Conservation (phyloP, 1,140 invertebrate species). For the Lepidostoma basale region DNA sequence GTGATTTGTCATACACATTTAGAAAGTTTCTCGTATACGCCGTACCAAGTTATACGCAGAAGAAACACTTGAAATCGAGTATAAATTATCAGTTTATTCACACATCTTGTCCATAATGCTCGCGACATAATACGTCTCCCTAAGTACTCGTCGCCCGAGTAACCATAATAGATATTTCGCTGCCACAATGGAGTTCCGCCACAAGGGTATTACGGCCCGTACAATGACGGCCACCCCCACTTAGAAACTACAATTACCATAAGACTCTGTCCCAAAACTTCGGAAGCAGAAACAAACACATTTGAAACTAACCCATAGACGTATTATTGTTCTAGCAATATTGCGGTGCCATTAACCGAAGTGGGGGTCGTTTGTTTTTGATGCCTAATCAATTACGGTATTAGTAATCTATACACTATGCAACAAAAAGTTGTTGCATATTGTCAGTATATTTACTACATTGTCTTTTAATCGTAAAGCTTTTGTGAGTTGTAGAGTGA, state of each 20-base stretch:
- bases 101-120: slow-evolving; percentile 2
- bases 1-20: too few species aligned
- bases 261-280: slow-evolving; percentile 43
- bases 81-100: too few species aligned
- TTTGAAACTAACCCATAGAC: slow-evolving; percentile 32
- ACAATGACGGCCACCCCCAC: slow-evolving; percentile 38
- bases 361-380: slow-evolving; percentile 1
- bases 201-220: slow-evolving; percentile 28
- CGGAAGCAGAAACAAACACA: slow-evolving; percentile 35
- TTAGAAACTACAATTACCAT: slow-evolving; percentile 46
- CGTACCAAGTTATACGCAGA: too few species aligned
- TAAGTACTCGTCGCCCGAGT: slow-evolving; percentile 32
- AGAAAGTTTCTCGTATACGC: too few species aligned
- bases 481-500: too few species aligned
- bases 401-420: neutral
- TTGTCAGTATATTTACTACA: too few species aligned
- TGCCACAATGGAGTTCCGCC: slow-evolving; percentile 33
- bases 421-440: too few species aligned
- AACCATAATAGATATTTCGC: slow-evolving; percentile 42
- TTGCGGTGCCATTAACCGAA: slow-evolving; percentile 1
- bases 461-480: too few species aligned
- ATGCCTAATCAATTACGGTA: slow-evolving; percentile 6
- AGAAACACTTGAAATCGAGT: too few species aligned
- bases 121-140: slow-evolving; percentile 9
- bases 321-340: slow-evolving; percentile 34